Evolutionary conservation across 2,888 invertebrate species (phyloP), one percentile per base, ranked within the genome.

Genomic region (Gastracanthus pulcherrimus): DNA sequence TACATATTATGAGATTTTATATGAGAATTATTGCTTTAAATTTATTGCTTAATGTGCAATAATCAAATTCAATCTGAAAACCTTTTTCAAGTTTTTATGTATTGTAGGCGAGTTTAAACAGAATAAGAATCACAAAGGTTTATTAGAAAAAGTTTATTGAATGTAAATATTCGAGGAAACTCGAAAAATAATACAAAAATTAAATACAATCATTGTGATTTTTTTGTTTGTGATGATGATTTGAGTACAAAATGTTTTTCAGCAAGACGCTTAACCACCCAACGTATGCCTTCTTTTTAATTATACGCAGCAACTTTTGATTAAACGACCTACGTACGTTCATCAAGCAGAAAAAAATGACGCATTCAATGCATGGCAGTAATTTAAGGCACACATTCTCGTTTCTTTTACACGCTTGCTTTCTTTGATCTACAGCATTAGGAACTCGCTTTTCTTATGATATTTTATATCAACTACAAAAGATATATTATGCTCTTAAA

Each of bases 61-160:
- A n/a, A n/a, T n/a, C n/a, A n/a, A n/a, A n/a, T n/a, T n/a, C n/a
- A n/a, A n/a, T n/a, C n/a, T n/a, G n/a, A n/a, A n/a, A n/a, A n/a
- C n/a, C n/a, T n/a, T n/a, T n/a, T n/a, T n/a, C n/a, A n/a, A n/a
- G n/a, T n/a, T n/a, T n/a, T n/a, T n/a, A n/a, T n/a, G n/a, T n/a
- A n/a, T n/a, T n/a, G n/a, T n/a, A n/a, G n/a, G 45, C 2, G n/a
- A n/a, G 45, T 2, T 16, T 45, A 3, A 45, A 16, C 45, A 45
- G 38, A 6, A n/a, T n/a, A n/a, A 38, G 38, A 4, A 16, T 11
- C 45, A 11, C 45, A 45, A 45, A 2, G 0, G 45, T 19, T 34
- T 1, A 34, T 34, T 34, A 26, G 34, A 76, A 70, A 76, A 70
- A 51, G 60, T 80, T 80, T 76, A 80, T 80, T 80, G 9, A 19